A percentile compares a stretch with the other conserved stretches of the same genome.
These are phyloP conservation scores for Platanista minor DNA, from an alignment of 2,113 vertebrate genomes.

Conservation along the genomic window DNA sequence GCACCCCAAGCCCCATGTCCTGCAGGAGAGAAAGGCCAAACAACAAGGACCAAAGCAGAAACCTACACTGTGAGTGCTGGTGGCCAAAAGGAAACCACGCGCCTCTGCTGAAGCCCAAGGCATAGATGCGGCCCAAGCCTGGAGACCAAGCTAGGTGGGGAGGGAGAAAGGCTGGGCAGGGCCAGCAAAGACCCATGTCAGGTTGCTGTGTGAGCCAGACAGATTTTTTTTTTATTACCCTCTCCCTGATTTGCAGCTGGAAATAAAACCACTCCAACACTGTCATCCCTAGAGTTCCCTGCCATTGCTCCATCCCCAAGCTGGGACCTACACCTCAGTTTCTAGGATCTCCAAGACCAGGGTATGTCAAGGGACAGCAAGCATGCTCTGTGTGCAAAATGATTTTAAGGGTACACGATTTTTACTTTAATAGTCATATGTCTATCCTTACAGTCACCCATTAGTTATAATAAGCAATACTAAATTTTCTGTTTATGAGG, in stretches of 20 bases:
- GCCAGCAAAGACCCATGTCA: neutral
- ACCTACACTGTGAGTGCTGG: neutral
- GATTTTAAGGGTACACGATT: neutral
- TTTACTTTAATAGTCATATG: neutral
- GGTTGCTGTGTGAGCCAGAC: neutral
- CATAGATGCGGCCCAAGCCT: neutral
- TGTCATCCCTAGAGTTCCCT: neutral
- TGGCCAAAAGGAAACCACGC: neutral
- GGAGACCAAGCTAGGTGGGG: neutral
- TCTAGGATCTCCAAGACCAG: neutral
- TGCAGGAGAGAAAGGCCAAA: neutral
- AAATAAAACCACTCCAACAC: neutral
- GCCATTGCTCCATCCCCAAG: neutral
- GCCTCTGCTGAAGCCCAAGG: neutral
- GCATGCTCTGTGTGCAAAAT: neutral
- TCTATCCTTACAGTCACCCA: neutral
- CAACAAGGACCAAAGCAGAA: constrained; percentile 3
- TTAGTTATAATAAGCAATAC: neutral
- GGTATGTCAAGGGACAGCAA: neutral
- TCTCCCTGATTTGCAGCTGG: neutral
- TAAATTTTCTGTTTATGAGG: neutral
- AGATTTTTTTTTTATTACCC: neutral
- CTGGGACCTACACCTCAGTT: neutral
- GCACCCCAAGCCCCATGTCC: neutral
- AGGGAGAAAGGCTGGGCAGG: neutral